Conservation (phyloP, 2,113 vertebrate species). For the Anoura caudifer region DNA sequence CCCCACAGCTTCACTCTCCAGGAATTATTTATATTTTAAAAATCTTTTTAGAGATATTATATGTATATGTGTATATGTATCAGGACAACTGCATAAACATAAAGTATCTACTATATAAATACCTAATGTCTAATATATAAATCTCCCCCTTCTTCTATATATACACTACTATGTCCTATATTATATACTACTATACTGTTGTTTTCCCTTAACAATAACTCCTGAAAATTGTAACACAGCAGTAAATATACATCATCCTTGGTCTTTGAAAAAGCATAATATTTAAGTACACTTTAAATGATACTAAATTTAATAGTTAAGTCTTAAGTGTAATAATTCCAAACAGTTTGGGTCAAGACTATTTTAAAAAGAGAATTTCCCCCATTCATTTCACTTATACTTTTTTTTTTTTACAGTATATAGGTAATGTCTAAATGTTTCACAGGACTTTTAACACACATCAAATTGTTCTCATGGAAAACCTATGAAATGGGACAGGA, state of each 20-base stretch:
- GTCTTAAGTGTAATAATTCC: not conserved
- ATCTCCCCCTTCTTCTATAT: not conserved
- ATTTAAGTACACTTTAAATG: not conserved
- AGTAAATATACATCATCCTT: not conserved
- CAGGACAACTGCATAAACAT: not conserved
- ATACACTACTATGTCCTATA: not conserved
- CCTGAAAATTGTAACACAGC: not conserved
- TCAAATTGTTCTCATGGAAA: not conserved
- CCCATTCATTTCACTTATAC: not conserved
- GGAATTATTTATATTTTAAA: not conserved
- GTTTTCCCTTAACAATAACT: not conserved
- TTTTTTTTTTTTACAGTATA: not conserved
- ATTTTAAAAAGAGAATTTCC: not conserved
- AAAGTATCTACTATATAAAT: not conserved
- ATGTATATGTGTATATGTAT: not conserved
- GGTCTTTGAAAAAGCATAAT: not conserved
- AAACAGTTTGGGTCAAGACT: not conserved
- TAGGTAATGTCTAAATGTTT: not conserved
- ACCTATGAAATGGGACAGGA: not conserved
- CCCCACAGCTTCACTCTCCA: not conserved
- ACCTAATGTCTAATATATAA: not conserved
- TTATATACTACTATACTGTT: not conserved
- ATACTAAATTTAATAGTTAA: not conserved
- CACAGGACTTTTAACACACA: not conserved
- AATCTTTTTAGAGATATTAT: not conserved